A percentile compares a stretch with the other conserved stretches of the same genome.
These are phyloP conservation scores for Zaprionus lachaisei DNA, from an alignment of 1,140 invertebrate species.

Conservation along the genomic window DNA sequence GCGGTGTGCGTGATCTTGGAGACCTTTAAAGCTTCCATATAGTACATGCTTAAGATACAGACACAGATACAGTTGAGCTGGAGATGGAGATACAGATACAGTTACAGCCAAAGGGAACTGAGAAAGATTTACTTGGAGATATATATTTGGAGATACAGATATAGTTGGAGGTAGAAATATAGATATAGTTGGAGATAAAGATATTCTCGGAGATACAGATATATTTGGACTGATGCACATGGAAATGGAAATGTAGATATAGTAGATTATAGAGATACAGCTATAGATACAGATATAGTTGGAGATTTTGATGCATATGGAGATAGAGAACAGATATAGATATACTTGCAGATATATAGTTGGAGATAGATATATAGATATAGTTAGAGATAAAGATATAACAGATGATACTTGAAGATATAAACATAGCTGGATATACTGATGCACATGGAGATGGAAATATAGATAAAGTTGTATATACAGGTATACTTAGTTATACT, in stretches of 20 bases:
- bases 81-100: conserved; percentile 15
- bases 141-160: background rate
- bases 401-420: no score
- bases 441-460: no score
- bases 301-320: background rate
- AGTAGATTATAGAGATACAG: conserved; percentile 12
- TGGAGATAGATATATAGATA: background rate
- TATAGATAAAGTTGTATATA: no score
- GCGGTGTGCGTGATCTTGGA: conserved; percentile 28
- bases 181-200: no score
- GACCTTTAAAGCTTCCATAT: conserved; percentile 42
- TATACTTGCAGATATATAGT: background rate
- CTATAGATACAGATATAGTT: conserved; percentile 36
- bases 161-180: no score
- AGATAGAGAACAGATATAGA: conserved; percentile 9
- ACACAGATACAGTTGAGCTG: conserved; percentile 30
- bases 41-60: conserved; percentile 35
- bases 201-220: conserved; percentile 8
- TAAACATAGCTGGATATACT: no score
- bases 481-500: background rate
- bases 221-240: conserved; percentile 10
- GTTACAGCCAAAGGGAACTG: conserved; percentile 3
- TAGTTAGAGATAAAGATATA: background rate
- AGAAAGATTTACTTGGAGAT: background rate
- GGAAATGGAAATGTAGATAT: conserved; percentile 23